A percentile compares a stretch with the other conserved stretches of the same genome.
Evolutionary conservation across 2,797 vertebrate genomes (phyloP).

Genomic region (Paguma larvata): DNA sequence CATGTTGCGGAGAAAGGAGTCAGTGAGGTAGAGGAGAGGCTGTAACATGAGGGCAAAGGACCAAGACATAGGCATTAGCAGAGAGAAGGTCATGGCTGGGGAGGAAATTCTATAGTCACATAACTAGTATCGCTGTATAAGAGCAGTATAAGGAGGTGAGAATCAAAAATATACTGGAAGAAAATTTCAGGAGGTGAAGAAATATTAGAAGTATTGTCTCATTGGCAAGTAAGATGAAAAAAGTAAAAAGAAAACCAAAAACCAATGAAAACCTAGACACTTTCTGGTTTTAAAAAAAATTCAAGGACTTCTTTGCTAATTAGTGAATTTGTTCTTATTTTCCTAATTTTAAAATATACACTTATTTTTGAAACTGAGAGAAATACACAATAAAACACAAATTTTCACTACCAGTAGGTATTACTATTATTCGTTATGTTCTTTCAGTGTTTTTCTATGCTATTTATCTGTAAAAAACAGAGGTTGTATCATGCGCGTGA

Average conservation of each 20-base stretch:
- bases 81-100: neutral
- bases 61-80: neutral
- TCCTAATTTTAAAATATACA: slow-evolving; percentile 17
- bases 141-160: neutral
- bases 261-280: neutral
- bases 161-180: neutral
- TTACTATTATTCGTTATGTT: neutral
- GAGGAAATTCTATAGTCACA: neutral
- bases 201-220: slow-evolving; percentile 1
- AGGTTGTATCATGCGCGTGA: neutral
- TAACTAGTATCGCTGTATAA: neutral
- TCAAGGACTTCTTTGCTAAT: neutral
- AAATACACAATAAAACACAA: neutral
- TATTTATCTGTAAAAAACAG: neutral
- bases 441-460: neutral
- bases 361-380: slow-evolving; percentile 41
- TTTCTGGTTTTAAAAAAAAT: neutral
- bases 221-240: neutral
- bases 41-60: neutral
- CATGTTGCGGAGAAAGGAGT: neutral
- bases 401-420: neutral
- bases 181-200: neutral
- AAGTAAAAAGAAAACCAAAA: neutral
- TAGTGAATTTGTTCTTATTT: neutral
- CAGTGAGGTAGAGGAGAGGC: neutral